Evolutionary conservation across 1,140 invertebrate species (phyloP).

Genomic region (Bactericera cockerelli): DNA sequence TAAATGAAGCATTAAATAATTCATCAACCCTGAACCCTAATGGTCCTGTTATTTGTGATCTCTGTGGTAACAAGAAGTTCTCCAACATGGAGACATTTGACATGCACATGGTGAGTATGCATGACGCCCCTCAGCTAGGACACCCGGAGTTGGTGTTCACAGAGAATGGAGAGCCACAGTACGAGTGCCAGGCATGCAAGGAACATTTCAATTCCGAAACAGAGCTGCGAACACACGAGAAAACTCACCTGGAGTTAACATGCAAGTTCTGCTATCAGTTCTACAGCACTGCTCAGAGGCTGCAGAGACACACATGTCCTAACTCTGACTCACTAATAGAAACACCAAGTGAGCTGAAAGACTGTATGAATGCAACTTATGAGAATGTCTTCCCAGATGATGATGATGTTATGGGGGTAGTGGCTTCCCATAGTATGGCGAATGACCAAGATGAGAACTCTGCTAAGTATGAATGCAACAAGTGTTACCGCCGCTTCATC

Average conservation of each 20-base stretch:
- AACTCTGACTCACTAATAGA: neutral
- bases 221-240: neutral
- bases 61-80: constrained; percentile 1
- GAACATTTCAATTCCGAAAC: neutral
- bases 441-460: too few relatives aligned
- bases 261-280: neutral
- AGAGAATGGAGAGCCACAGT: neutral
- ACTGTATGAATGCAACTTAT: too few relatives aligned
- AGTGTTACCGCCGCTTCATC: too few relatives aligned
- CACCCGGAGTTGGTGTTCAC: neutral
- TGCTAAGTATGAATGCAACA: too few relatives aligned
- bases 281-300: neutral
- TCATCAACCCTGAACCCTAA: neutral
- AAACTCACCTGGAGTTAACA: neutral
- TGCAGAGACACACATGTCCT: neutral
- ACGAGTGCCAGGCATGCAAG: neutral
- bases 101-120: neutral
- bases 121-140: neutral
- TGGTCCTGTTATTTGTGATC: constrained; percentile 1
- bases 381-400: too few relatives aligned
- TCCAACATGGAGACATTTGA: constrained; percentile 7
- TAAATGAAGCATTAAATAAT: too few relatives aligned
- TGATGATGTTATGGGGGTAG: too few relatives aligned
- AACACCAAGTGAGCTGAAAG: too few relatives aligned
- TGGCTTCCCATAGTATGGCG: too few relatives aligned